Evolutionary conservation across 2,888 invertebrate species (phyloP), one percentile per base, ranked within the genome.

Genomic region (Quadroppia sp.): DNA sequence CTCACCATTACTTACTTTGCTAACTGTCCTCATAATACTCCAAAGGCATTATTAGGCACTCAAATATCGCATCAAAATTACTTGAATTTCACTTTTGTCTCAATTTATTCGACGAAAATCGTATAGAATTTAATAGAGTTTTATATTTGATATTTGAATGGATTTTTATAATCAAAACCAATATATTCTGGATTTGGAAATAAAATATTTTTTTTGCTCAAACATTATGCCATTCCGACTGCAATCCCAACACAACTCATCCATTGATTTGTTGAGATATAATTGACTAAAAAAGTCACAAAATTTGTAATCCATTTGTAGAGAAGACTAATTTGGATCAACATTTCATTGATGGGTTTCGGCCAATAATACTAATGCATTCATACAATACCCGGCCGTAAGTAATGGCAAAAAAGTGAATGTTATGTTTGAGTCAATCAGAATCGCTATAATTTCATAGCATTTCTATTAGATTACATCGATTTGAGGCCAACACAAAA

Each of bases 321-420:
- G n/a, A n/a, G n/a, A n/a, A n/a, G 36, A 36, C 36, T 36, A 9
- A 36, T 36, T 36, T 36, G 36, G 36, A 9, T 9, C 36, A 36
- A 36, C 36, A 36, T 48, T 48, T n/a, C 48, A 64, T 64, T 17
- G 32, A 64, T 64, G 4, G 36, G 15, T 36, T 64, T n/a, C n/a
- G n/a, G 36, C 64, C 64, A 64, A 64, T 64, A 64, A 64, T 64
- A 36, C 64, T 64, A 64, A 64, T 64, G 64, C 64, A 64, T 64
- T 20, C 32, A 64, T 64, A 64, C 64, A 64, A 64, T 64, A 64
- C 15, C 36, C 13, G 56, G 30, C 36, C 13, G 56, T 28, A 20
- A 64, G 36, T 36, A 36, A 32, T 20, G 13, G 17, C 7, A 64
- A 64, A 17, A 7, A 9, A 36, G 64, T 64, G 36, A 28, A 64